Base-by-base conservation (phyloP, 2,888 invertebrate species). In the Folsomia candida region DNA sequence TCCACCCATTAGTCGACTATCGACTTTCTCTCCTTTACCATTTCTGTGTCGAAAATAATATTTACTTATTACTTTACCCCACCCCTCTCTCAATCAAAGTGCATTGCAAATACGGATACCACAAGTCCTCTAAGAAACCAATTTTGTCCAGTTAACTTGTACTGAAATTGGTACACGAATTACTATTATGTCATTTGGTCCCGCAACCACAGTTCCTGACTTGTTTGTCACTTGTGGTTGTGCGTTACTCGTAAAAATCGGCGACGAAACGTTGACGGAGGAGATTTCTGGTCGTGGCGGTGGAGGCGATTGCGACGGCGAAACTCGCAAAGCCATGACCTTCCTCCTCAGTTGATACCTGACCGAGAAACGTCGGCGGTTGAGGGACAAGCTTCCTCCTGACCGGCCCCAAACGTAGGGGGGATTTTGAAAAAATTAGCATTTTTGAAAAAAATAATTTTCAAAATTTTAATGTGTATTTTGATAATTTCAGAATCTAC, bases 331-430 rank as follows among this genome's bases (percentile, higher is more conserved):
- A 54, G 54, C 27, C 54, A 65, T 65, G 65, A 37, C 25, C 37
- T 65, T 65, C 54, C 26, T 65, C 26, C 37, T 65, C 57, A 65
- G 65, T 65, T 65, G 65, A 65, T 65, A 65, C 26, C 6, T 51
- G 51, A 26, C 20, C 51, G 2, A 27, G 11, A 18, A 6, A 4
- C 18, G 65, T 65, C 65, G 65, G 65, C 54, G 54, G 54, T 54
- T 54, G 54, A 54, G 54, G 18, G 4, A n/a, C 20, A 54, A 14
- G 18, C 65, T 51, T 3, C 54, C 51, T 25, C 47, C 28, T 64
- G 51, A 54, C 65, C 65, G 65, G 54, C 65, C 24, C 6, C 54
- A 54, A 54, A 54, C 20, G 54, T 54, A 20, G 22, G 20, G 4
- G 20, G 6, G 4, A 20, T 22, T 54, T 54, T 54, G 18, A 6